Evolutionary conservation across 2,797 vertebrate species (phyloP), one percentile per base, ranked within the genome.

Genomic region (Cercopithecus diana): DNA sequence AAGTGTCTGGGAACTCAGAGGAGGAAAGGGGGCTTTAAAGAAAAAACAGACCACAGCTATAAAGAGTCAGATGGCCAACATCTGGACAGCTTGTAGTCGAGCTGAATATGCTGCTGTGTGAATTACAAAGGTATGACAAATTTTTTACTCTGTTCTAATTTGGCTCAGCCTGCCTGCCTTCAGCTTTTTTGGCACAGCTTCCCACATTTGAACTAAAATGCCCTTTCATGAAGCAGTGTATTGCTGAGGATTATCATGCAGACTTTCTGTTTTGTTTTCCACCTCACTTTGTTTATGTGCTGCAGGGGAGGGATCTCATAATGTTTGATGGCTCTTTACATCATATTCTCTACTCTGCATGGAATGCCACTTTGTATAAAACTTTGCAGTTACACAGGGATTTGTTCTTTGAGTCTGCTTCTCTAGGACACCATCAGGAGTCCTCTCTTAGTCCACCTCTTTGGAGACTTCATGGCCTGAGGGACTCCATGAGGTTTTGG

Each of bases 251-350:
- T 95, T 91, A 95, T 39, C 92, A 95, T 80, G 96, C 84, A 64
- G 15, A 43, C 79, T 96, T 95, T 98, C 97, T 98, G 96, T 84
- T 98, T 98, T 97, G 97, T 97, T 98, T 98, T 96, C 98, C 48
- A 22, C 55, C 95, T 98, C 97, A 95, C 97, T 95, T 98, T 98
- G 97, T 98, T 98, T 96, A 97, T 97, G 93, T 92, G 95, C 85
- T 96, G 33, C 61, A 43, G 39, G 61, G 85, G 82, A 95, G n/a
- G 82, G 81, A 22, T 43, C 94, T 89, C 93, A 8, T 92, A 86
- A 96, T 26, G n/a, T 64, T 87, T 81, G 96, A 97, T 77, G 85
- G 28, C 82, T 77, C 85, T 95, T 97, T 76, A 45, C 95, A 67
- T 96, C 94, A 45, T 55, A 24, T 43, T 96, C 90, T 67, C 67